Base-by-base conservation (phyloP, 2,888 invertebrate species). In the Napeogenes sylphis region DNA sequence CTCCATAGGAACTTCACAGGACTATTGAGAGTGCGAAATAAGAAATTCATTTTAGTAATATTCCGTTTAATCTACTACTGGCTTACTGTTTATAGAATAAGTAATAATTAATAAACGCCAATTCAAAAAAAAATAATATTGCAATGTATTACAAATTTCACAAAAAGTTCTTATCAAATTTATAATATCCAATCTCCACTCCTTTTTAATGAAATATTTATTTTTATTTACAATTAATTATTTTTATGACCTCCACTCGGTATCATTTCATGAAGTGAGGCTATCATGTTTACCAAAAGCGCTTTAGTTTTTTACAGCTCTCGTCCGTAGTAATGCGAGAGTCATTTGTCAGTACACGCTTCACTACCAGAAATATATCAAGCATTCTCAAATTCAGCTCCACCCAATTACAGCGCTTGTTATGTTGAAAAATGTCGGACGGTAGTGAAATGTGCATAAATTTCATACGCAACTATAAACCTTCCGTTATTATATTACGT, bases 361-460 rank as follows among this genome's bases (percentile, higher is more conserved):
- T 55, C 68, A 70, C 68, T 71, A 68, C 67, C 66, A 68, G 72
- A 69, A 74, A 75, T 75, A 80, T 79, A 76, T 78, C 73, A 72
- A 75, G 74, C 79, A 56, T 51, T 79, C 83, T 86, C 85, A 79
- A 82, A 84, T 84, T 82, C 79, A 70, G 67, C 73, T 74, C 69
- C 70, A 71, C 78, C 84, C 85, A 85, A 86, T 87, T 85, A 87
- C 75, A 74, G 71, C 63, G 82, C 85, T 84, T 83, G 87, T 86
- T 86, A 84, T 73, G 72, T 73, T 85, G 85, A 86, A 82, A 85
- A 84, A 85, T 85, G 76, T 70, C 71, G 73, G 72, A 68, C 74
- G 78, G 77, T 59, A 68, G 67, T 68, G 75, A 74, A 76, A 72
- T 73, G 66, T 70, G 64, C 71, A 67, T 75, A 73, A 73, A 73